Evolutionary conservation across 2,888 invertebrate genomes (phyloP).

Genomic region (Tenthredo scrophulariae): DNA sequence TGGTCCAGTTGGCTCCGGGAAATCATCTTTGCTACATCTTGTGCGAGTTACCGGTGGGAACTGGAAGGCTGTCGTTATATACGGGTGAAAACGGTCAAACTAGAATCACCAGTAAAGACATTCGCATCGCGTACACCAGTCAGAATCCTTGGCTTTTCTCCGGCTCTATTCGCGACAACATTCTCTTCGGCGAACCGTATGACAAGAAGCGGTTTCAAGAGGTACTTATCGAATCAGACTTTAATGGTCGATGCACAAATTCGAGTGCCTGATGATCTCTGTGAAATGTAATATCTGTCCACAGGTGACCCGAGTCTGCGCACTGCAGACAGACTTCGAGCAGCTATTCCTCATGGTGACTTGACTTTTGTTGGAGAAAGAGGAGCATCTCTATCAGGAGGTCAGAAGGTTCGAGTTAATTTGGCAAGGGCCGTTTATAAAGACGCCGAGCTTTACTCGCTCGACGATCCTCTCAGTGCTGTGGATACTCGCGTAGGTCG

Average conservation of each 20-base stretch:
- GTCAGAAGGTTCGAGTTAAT: constrained; percentile 90
- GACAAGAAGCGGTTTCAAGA: constrained; percentile 83
- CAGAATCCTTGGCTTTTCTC: constrained; percentile 87
- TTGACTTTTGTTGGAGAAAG: constrained; percentile 90
- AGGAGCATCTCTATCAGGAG: constrained; percentile 90
- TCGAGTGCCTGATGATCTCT: neutral
- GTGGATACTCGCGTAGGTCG: constrained; percentile 89
- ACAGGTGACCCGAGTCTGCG: constrained; percentile 84
- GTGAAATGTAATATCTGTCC: neutral
- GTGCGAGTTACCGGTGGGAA: constrained; percentile 77
- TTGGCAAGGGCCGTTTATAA: constrained; percentile 88
- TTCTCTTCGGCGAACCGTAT: constrained; percentile 86
- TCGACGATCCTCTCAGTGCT: constrained; percentile 91
- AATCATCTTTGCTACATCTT: constrained; percentile 79
- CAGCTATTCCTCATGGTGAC: constrained; percentile 89
- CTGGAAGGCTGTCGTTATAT: constrained; percentile 72
- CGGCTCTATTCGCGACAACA: constrained; percentile 85
- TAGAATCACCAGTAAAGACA: constrained; percentile 68
- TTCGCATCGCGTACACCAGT: constrained; percentile 81
- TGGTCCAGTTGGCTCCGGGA: constrained; percentile 86
- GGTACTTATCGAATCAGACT: constrained; percentile 67
- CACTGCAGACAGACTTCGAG: constrained; percentile 85
- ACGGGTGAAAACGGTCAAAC: constrained; percentile 63
- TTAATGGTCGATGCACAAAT: too few species aligned
- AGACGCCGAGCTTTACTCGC: constrained; percentile 88